Evolutionary conservation across 2,888 invertebrate species (phyloP).

Genomic region (Teinopalpus imperialis): DNA sequence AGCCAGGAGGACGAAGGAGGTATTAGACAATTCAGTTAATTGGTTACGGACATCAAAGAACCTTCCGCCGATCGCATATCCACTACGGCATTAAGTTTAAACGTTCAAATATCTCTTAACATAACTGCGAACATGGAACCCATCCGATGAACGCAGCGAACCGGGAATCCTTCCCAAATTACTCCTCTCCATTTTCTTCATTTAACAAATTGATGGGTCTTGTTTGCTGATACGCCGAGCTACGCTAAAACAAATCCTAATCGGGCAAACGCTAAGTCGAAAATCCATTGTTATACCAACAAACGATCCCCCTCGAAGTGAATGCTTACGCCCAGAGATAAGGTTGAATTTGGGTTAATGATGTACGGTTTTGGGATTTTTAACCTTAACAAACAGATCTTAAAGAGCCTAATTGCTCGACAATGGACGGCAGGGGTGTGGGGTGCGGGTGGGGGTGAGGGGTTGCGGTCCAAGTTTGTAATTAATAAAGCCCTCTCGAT

Average conservation of each 20-base stretch:
- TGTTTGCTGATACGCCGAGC: constrained; percentile 42
- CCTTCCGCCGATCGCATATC: constrained; percentile 23
- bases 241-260: constrained; percentile 46
- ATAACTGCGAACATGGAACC: constrained; percentile 53
- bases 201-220: constrained; percentile 77
- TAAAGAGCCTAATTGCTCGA: constrained; percentile 60
- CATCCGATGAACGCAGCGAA: constrained; percentile 48
- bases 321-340: constrained; percentile 73
- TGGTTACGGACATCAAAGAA: constrained; percentile 1
- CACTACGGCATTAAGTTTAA: constrained; percentile 38
- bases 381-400: constrained; percentile 58
- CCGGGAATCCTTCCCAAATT: constrained; percentile 64
- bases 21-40: too few species aligned
- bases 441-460: constrained; percentile 38
- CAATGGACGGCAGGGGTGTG: constrained; percentile 33
- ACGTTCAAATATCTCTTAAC: constrained; percentile 43
- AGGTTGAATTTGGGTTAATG: constrained; percentile 64
- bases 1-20: too few species aligned
- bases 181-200: constrained; percentile 76
- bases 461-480: constrained; percentile 78
- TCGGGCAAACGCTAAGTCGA: constrained; percentile 41
- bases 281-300: constrained; percentile 38
- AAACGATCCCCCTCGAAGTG: constrained; percentile 32
- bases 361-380: constrained; percentile 54
- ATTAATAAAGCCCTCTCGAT: constrained; percentile 81